phyloP scores from a whole-genome alignment of 2,888 invertebrate genomes.

The Pycnomerus fuliginosus region DNA sequence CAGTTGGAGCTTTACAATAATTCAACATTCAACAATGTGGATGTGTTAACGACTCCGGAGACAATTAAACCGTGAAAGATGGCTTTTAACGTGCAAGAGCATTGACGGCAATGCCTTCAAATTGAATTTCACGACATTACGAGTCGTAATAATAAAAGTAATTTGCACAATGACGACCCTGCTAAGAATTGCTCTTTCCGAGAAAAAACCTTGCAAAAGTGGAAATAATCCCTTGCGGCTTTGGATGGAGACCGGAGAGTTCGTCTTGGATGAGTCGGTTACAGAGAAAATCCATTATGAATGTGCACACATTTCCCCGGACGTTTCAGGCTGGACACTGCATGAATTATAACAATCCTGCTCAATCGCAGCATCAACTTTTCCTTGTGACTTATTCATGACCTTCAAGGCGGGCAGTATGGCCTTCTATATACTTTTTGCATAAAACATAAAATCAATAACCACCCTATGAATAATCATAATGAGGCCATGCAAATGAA shows the following conservation, averaged over 20 bases:
- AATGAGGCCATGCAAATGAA: too few relatives aligned
- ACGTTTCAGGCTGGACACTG: conserved; percentile 18
- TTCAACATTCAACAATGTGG: conserved; percentile 32
- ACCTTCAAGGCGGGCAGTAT: too few relatives aligned
- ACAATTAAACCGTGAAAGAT: conserved; percentile 36
- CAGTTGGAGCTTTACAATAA: too few relatives aligned
- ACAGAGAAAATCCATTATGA: conserved; percentile 22
- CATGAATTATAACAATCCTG: conserved; percentile 22
- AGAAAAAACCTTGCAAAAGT: conserved; percentile 3
- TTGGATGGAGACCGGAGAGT: conserved; percentile 9
- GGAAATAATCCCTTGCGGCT: conserved; percentile 12
- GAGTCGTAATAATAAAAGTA: conserved; percentile 11
- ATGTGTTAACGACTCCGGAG: conserved; percentile 36
- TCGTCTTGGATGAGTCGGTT: conserved; percentile 18
- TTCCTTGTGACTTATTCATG: conserved; percentile 14
- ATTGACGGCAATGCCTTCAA: conserved; percentile 21
- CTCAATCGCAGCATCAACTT: conserved; percentile 14
- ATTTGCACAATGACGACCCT: conserved; percentile 1
- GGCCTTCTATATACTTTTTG: too few relatives aligned
- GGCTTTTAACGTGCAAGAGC: conserved; percentile 28
- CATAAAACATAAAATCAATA: too few relatives aligned
- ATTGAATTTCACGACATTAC: conserved; percentile 24
- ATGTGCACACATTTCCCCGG: conserved; percentile 21
- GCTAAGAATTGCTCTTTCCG: conserved; percentile 5
- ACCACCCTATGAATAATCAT: too few relatives aligned